A percentile compares a stretch with the other conserved stretches of the same genome.
These are phyloP conservation scores for Coleophora flavipennella DNA, from an alignment of 2,888 invertebrate species.

Conservation along the genomic window DNA sequence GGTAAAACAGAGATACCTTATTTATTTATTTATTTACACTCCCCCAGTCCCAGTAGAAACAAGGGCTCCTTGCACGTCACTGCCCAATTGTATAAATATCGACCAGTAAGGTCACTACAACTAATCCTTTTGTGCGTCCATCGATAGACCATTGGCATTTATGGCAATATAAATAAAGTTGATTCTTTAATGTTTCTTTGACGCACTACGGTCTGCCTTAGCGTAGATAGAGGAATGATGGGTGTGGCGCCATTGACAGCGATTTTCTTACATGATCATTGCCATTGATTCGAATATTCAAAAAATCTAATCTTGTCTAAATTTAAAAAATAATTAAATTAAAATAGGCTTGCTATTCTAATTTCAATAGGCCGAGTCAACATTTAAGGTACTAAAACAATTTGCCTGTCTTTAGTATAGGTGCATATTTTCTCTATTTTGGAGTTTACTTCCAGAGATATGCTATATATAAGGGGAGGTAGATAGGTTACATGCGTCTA, in stretches of 20 bases:
- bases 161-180: conserved; percentile 34
- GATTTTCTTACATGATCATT: not conserved
- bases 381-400: too few species aligned
- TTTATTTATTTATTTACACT: too few species aligned
- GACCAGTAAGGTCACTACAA: too few species aligned
- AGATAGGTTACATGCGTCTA: too few species aligned
- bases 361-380: too few species aligned
- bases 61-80: too few species aligned
- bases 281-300: conserved; percentile 2
- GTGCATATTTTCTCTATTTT: not conserved
- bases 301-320: not conserved
- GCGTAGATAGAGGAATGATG: conserved; percentile 10
- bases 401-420: not conserved
- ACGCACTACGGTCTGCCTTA: conserved; percentile 12
- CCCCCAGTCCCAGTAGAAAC: too few species aligned
- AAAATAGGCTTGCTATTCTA: too few species aligned
- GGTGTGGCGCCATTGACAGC: conserved; percentile 12
- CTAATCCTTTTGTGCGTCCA: not conserved
- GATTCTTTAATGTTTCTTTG: conserved; percentile 27
- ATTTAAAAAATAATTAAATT: too few species aligned
- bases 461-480: too few species aligned
- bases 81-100: too few species aligned
- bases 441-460: not conserved
- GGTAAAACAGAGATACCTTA: too few species aligned
- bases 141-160: conserved; percentile 34